Conservation (phyloP, 2,797 vertebrate genomes). For the Pseudochaenichthys georgianus region DNA sequence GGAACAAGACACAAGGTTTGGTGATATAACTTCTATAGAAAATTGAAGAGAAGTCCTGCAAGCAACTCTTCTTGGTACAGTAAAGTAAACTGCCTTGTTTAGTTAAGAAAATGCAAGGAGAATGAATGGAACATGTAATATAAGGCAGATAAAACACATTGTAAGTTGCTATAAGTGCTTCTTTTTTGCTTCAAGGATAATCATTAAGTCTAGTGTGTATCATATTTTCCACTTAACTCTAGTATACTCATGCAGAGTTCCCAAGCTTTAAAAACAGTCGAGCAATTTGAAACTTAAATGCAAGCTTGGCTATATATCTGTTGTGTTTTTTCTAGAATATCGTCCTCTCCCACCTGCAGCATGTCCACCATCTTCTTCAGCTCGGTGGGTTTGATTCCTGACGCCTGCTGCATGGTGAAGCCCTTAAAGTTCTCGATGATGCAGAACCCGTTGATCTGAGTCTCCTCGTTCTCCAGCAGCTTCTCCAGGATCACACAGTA, state of each 20-base stretch:
- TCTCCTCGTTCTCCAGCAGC: constrained; percentile 96
- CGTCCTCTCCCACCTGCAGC: constrained; percentile 89
- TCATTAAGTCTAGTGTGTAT: too few species aligned
- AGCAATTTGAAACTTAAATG: neutral
- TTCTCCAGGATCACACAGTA: constrained; percentile 98
- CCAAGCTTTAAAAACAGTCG: too few species aligned
- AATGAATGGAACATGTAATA: too few species aligned
- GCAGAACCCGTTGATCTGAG: constrained; percentile 98
- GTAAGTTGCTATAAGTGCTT: too few species aligned
- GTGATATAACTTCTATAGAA: neutral
- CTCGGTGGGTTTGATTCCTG: constrained; percentile 93
- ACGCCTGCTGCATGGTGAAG: constrained; percentile 98
- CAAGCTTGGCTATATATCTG: neutral
- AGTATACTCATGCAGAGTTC: too few species aligned
- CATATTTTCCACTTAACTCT: too few species aligned
- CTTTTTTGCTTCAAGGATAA: too few species aligned
- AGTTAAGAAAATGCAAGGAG: too few species aligned
- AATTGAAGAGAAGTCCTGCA: neutral
- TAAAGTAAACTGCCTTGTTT: neutral
- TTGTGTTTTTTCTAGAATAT: neutral
- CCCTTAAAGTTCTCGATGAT: constrained; percentile 99
- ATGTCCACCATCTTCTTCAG: constrained; percentile 99
- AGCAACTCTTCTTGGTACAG: neutral
- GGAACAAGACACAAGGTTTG: neutral
- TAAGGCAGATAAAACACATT: too few species aligned